Percentiles rank a stretch among this genome's conserved stretches.
Conservation (phyloP, 2,888 invertebrate species). For the Eupithecia exiguata region DNA sequence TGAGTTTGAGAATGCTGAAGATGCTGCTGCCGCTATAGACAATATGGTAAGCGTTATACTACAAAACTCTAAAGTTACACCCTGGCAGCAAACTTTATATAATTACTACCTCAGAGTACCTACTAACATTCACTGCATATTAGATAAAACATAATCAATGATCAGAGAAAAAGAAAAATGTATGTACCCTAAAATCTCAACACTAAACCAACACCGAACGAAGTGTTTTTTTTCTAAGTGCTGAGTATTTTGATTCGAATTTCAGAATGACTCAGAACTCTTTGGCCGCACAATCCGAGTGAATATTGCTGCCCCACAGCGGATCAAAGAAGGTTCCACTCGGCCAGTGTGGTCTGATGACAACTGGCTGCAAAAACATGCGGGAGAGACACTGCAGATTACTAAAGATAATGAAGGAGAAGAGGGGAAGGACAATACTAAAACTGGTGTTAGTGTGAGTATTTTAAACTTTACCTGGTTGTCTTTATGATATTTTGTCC, state of each 20-base stretch:
- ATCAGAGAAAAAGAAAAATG: not conserved
- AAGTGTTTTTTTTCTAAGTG: not conserved
- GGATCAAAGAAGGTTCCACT: conserved; percentile 97
- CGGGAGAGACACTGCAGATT: conserved; percentile 91
- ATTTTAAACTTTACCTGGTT: not conserved
- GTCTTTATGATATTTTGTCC: too few relatives aligned
- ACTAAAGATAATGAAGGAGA: conserved; percentile 70
- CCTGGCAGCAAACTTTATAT: too few relatives aligned
- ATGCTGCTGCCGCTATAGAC: conserved; percentile 99
- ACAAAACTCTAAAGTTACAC: not conserved
- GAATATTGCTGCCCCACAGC: conserved; percentile 98
- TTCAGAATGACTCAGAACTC: conserved; percentile 97
- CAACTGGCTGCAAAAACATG: conserved; percentile 98
- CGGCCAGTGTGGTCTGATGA: conserved; percentile 99
- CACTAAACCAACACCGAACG: too few relatives aligned
- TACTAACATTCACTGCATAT: not conserved
- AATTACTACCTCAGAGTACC: not conserved
- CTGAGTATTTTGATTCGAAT: conserved; percentile 30
- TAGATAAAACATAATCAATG: not conserved
- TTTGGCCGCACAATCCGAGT: conserved; percentile 98
- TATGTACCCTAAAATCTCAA: too few relatives aligned
- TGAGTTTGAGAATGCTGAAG: conserved; percentile 98
- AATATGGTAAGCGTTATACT: conserved; percentile 92
- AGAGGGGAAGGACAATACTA: conserved; percentile 51
- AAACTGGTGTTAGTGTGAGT: conserved; percentile 52